Conservation (phyloP, 2,888 invertebrate species). For the Andrena praecox region DNA sequence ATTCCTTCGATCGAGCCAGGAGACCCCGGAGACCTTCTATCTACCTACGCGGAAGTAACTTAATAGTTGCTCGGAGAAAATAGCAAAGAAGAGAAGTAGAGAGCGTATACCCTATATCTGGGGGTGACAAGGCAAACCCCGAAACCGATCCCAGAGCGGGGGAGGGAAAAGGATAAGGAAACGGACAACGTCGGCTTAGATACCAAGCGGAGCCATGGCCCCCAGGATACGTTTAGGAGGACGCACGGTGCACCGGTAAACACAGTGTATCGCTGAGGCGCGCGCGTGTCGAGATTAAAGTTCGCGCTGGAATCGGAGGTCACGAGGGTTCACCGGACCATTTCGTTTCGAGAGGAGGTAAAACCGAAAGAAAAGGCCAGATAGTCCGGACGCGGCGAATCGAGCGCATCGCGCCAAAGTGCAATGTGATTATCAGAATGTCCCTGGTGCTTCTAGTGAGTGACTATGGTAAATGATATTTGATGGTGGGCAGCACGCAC, state of each 20-base stretch:
- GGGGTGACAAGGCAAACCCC: neutral
- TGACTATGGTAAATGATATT: constrained; percentile 33
- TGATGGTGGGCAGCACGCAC: constrained; percentile 10
- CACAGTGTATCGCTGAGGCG: constrained; percentile 38
- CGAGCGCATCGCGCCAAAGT: constrained; percentile 42
- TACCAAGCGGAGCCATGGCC: constrained; percentile 39
- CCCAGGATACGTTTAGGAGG: constrained; percentile 36
- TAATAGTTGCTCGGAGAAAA: neutral
- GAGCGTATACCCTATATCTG: neutral
- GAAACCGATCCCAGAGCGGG: neutral
- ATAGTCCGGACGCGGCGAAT: constrained; percentile 15
- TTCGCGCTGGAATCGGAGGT: constrained; percentile 64
- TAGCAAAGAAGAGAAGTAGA: neutral
- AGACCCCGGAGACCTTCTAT: neutral
- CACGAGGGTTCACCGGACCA: constrained; percentile 64
- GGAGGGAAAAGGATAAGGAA: neutral
- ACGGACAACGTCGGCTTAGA: neutral
- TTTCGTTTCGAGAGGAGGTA: constrained; percentile 34
- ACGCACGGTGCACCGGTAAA: constrained; percentile 58
- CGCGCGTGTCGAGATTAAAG: constrained; percentile 55
- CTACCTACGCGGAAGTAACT: constrained; percentile 6
- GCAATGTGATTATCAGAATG: constrained; percentile 53
- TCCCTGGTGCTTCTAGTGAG: constrained; percentile 48
- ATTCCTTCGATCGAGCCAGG: neutral
- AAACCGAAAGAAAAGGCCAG: constrained; percentile 32